phyloP scores from a whole-genome alignment of 2,797 vertebrate genomes.

The Ataeniobius toweri region DNA sequence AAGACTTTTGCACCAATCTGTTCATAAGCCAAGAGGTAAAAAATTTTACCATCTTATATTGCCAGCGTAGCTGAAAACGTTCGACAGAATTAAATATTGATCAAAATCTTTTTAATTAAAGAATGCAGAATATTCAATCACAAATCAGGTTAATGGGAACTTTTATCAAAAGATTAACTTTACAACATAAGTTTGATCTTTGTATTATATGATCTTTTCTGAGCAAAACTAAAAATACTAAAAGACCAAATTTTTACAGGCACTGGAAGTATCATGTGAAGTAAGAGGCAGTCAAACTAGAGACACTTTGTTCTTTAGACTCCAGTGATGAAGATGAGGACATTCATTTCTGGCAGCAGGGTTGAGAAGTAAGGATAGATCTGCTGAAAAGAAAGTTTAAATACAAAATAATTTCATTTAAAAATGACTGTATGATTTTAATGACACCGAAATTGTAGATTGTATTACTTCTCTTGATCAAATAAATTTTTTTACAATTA shows the following conservation, averaged over 20 bases:
- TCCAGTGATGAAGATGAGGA: not conserved
- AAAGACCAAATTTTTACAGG: not conserved
- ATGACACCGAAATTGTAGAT: not conserved
- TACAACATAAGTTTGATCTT: not conserved
- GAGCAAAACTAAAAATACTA: not conserved
- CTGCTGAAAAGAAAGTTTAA: not conserved
- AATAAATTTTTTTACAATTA: slow-evolving; percentile 7
- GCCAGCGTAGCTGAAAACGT: not conserved
- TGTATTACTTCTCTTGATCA: slow-evolving; percentile 1
- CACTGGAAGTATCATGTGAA: not conserved
- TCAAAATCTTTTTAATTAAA: too few species aligned
- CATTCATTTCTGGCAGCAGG: not conserved
- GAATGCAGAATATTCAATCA: not conserved
- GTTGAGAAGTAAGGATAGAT: not conserved
- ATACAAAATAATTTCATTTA: not conserved
- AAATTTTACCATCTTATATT: not conserved
- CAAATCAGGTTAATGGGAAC: not conserved
- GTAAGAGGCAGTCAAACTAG: not conserved
- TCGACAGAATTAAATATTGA: not conserved
- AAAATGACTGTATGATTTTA: slow-evolving; percentile 7
- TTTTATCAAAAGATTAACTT: not conserved
- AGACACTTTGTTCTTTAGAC: not conserved
- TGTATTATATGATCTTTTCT: not conserved
- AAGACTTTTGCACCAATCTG: not conserved
- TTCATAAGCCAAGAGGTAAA: not conserved